Conservation (phyloP, 2,113 vertebrate genomes). For the Eudyptes chrysolophus region DNA sequence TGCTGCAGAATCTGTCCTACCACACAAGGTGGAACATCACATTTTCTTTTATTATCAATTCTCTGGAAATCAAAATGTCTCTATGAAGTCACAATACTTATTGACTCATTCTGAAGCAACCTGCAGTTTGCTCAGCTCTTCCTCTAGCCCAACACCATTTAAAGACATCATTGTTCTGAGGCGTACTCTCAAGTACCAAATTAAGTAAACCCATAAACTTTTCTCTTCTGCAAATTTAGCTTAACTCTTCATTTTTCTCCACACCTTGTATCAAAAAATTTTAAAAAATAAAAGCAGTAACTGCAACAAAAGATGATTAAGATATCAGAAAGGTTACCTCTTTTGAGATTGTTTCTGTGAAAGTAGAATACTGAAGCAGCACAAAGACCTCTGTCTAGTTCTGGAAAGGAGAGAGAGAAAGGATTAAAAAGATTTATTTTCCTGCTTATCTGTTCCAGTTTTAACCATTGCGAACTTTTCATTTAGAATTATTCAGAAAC, state of each 20-base stretch:
- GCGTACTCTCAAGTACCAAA: not conserved
- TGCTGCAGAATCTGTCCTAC: not conserved
- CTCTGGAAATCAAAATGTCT: not conserved
- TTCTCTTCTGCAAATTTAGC: not conserved
- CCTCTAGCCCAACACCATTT: not conserved
- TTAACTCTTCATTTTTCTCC: not conserved
- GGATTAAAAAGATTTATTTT: not conserved
- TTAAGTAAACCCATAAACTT: not conserved
- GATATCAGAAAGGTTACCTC: not conserved
- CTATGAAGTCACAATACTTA: not conserved
- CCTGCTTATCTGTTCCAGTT: not conserved
- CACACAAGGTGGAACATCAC: not conserved
- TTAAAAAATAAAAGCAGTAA: not conserved
- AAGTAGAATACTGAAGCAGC: not conserved
- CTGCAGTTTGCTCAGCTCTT: not conserved
- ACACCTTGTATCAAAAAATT: rapidly evolving
- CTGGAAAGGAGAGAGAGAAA: not conserved
- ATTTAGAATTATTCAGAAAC: not conserved
- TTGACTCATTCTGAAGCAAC: not conserved
- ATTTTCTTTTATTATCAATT: not conserved
- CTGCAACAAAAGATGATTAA: not conserved
- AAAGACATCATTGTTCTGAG: not conserved
- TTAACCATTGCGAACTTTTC: not conserved
- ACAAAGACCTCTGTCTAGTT: not conserved
- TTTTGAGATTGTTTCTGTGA: not conserved